Evolutionary conservation across 2,113 vertebrate species (phyloP).

Genomic region (Capra hircus): DNA sequence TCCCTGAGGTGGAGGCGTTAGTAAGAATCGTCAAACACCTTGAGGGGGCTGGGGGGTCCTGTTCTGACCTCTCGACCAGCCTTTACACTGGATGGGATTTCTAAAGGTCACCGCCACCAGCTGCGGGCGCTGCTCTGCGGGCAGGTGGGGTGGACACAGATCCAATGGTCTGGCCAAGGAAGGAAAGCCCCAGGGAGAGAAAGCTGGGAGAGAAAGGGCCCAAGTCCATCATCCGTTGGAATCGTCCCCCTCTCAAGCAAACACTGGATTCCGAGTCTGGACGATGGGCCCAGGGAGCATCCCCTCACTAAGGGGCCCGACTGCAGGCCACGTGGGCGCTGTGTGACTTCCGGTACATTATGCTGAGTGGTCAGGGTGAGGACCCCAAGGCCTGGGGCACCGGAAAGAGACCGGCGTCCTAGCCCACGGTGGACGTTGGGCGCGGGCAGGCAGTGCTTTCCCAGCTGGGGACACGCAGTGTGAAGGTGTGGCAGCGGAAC

Average conservation of each 20-base stretch:
- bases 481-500: background rate
- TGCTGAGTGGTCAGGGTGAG: background rate
- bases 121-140: rapidly evolving
- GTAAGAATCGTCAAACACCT: background rate
- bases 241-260: background rate
- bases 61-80: background rate
- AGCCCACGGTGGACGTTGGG: rapidly evolving
- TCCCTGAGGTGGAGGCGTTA: background rate
- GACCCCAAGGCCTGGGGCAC: no score
- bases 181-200: background rate
- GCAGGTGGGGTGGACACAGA: background rate
- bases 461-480: background rate
- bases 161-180: background rate
- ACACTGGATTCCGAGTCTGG: background rate
- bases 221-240: background rate
- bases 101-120: background rate
- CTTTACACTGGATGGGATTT: background rate
- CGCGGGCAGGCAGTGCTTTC: rapidly evolving
- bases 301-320: background rate
- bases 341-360: background rate
- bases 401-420: background rate
- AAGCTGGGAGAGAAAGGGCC: background rate
- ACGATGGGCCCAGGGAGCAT: background rate
- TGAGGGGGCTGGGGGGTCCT: rapidly evolving
- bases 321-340: background rate